A percentile compares a stretch with the other conserved stretches of the same genome.
Conservation (phyloP, 1,140 invertebrate genomes). For the Leptonema lineaticorne region DNA sequence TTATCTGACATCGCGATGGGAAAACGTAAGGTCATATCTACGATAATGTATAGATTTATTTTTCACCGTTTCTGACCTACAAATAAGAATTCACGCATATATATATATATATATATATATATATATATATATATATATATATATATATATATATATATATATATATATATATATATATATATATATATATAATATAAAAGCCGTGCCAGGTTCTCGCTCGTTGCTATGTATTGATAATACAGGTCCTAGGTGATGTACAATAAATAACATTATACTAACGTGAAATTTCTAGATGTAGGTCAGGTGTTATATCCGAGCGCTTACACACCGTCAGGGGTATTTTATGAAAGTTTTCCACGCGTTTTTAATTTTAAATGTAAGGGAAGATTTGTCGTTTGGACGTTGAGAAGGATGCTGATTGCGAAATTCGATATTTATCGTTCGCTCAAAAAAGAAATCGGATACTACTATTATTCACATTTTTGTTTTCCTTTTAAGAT, state of each 20-base stretch:
- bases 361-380: too few relatives aligned
- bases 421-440: too few relatives aligned
- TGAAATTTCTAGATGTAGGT: not conserved
- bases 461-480: too few relatives aligned
- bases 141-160: not conserved
- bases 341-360: too few relatives aligned
- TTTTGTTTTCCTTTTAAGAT: too few relatives aligned
- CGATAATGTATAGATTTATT: too few relatives aligned
- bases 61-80: not conserved
- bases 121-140: not conserved
- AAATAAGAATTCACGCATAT: not conserved
- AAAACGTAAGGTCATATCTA: too few relatives aligned
- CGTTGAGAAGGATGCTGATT: too few relatives aligned
- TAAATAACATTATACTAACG: not conserved
- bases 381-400: too few relatives aligned
- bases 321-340: too few relatives aligned
- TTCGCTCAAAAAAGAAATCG: too few relatives aligned
- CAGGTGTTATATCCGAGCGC: constrained; percentile 9
- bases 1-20: too few relatives aligned
- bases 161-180: not conserved
- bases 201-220: not conserved
- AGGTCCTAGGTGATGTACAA: constrained; percentile 14
- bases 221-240: not conserved
- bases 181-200: not conserved
- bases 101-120: constrained; percentile 10